A percentile compares a stretch with the other conserved stretches of the same genome.
Conservation (phyloP, 1,140 invertebrate genomes). For the Pogonomyrmex barbatus region DNA sequence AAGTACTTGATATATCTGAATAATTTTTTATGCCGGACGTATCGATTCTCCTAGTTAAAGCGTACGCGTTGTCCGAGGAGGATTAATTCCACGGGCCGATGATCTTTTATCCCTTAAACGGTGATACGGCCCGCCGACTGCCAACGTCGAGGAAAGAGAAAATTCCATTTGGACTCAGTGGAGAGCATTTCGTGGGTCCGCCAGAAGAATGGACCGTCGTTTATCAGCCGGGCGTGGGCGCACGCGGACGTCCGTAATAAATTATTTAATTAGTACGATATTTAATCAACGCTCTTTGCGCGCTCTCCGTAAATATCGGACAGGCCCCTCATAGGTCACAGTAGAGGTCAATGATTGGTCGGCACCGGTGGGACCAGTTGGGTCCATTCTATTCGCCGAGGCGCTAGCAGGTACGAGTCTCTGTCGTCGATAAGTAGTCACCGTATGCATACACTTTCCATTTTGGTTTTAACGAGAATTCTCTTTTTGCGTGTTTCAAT, state of each 20-base stretch:
- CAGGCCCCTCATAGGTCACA: conserved; percentile 23
- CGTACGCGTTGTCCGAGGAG: conserved; percentile 29
- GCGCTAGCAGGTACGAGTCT: background rate
- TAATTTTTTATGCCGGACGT: conserved; percentile 43
- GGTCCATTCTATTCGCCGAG: background rate
- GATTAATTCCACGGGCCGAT: conserved; percentile 64
- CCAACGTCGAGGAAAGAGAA: conserved; percentile 55
- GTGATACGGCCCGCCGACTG: conserved; percentile 36
- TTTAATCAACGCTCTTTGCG: conserved; percentile 79
- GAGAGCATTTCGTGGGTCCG: conserved; percentile 53
- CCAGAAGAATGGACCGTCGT: conserved; percentile 71
- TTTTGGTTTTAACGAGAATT: background rate
- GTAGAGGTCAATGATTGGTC: conserved; percentile 57
- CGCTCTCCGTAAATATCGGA: conserved; percentile 57
- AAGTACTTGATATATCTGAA: conserved; percentile 16
- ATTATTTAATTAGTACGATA: conserved; percentile 82
- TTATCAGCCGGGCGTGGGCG: conserved; percentile 73
- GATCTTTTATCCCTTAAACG: conserved; percentile 63
- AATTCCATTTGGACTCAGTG: conserved; percentile 62
- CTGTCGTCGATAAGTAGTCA: background rate
- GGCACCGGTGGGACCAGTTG: conserved; percentile 5
- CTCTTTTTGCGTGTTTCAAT: background rate
- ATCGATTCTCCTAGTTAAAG: conserved; percentile 1
- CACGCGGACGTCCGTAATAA: conserved; percentile 72
- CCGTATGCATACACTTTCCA: background rate